A percentile compares a stretch with the other conserved stretches of the same genome.
Evolutionary conservation across 2,113 vertebrate species (phyloP).

Genomic region (Neogobius melanostomus): DNA sequence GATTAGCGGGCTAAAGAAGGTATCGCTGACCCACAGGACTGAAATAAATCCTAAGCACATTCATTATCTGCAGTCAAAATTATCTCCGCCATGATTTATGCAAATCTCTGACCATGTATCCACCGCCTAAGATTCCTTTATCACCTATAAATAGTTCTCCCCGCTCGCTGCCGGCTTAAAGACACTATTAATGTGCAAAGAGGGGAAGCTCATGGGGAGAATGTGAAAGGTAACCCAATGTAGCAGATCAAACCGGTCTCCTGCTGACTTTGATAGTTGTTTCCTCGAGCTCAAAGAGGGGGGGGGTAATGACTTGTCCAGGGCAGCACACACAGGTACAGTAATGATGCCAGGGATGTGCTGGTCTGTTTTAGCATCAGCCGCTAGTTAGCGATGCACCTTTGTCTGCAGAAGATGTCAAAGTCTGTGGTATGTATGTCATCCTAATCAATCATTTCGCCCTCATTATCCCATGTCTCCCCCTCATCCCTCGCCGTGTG

Average conservation of each 20-base stretch:
- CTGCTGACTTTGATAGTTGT: conserved; percentile 48
- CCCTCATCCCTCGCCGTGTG: conserved; percentile 32
- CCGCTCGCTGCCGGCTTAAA: conserved; percentile 60
- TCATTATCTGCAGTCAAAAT: conserved; percentile 72
- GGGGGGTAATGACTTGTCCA: conserved; percentile 45
- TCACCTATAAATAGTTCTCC: conserved; percentile 67
- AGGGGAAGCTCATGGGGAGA: conserved; percentile 29
- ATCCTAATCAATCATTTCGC: conserved; percentile 62
- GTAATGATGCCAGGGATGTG: conserved; percentile 32
- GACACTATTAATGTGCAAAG: conserved; percentile 62
- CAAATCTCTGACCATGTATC: conserved; percentile 72
- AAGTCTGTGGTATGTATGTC: conserved; percentile 58
- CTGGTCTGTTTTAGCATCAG: conserved; percentile 22
- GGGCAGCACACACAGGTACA: conserved; percentile 10
- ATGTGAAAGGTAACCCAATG: conserved; percentile 46
- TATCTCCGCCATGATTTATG: conserved; percentile 71
- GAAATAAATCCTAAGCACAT: conserved; percentile 68
- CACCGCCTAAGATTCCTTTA: conserved; percentile 62
- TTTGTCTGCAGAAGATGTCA: conserved; percentile 33
- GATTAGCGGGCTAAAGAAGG: conserved; percentile 39
- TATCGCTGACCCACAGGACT: conserved; percentile 59
- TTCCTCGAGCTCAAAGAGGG: conserved; percentile 42
- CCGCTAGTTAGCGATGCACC: conserved; percentile 18
- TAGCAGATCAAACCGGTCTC: conserved; percentile 55
- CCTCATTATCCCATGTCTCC: conserved; percentile 60